Base-by-base conservation (phyloP, 2,888 invertebrate genomes). In the Dorcus parallelipipedus region DNA sequence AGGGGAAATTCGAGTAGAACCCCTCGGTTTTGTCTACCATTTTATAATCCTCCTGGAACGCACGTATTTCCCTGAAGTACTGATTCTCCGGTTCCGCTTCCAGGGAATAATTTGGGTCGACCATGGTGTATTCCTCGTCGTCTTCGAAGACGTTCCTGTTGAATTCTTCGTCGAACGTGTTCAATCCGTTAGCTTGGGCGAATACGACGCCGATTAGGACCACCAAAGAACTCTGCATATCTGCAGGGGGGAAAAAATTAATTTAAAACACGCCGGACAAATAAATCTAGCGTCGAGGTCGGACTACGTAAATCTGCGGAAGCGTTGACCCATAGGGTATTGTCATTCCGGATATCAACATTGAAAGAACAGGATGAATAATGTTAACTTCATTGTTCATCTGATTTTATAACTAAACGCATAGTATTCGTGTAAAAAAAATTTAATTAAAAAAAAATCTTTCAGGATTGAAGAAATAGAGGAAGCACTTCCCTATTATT, bases 301-400 rank as follows among this genome's bases (percentile, higher is more conserved):
- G 47, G 9, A 47, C 4, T 33, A 14, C 9, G 5, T 38, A 23
- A 26, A 58, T 47, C 52, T 50, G 54, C 60, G 65, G 62, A 67
- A 66, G 52, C 69, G 66, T 61, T 67, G 68, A 69, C 67, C 69
- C 59, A 59, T 54, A 60, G 60, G 57, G 61, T 64, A 60, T 67
- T 67, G 65, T 68, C 65, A 66, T 45, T 64, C 70, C 65, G 71
- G 71, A 71, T 62, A 58, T 56, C 26, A 33, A 53, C 41, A 58
- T 56, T 65, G 69, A 71, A 71, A 67, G 63, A 66, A 62, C 70
- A 68, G 71, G 71, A 71, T 64, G 65, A 56, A 14, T 14, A 14
- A 14, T 14, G 14, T 14, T 14, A 14, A 33, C 26, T 54, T 56
- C 55, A 59, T 54, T 55, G 61, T 61, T 45, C 50, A 58, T 54